These are phyloP conservation scores for Patagioenas fasciata DNA, from an alignment of 2,113 vertebrate species.

Conservation along the genomic window DNA sequence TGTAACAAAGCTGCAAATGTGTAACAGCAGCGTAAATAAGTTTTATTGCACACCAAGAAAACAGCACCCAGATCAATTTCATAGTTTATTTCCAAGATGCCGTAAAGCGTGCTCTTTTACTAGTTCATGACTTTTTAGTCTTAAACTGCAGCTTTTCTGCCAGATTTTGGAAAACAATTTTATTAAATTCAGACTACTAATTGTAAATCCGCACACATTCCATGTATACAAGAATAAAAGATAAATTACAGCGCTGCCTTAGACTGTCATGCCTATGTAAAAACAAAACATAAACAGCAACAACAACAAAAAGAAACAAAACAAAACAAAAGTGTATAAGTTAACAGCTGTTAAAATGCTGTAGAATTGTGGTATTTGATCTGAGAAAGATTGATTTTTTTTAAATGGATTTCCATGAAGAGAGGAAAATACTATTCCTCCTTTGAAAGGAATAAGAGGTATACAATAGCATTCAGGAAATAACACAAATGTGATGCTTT, in stretches of 20 bases:
- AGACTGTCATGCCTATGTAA: not conserved
- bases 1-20: conserved; percentile 65
- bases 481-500: not conserved
- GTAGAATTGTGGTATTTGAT: not conserved
- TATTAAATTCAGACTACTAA: not conserved
- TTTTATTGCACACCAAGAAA: conserved; percentile 60
- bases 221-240: not conserved
- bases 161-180: not conserved
- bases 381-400: not conserved
- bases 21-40: conserved; percentile 57
- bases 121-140: not conserved
- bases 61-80: conserved; percentile 19
- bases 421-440: not conserved
- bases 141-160: not conserved
- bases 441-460: not conserved
- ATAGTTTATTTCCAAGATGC: not conserved
- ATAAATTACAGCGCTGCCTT: not conserved
- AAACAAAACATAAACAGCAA: not conserved
- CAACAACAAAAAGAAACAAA: not conserved
- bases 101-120: not conserved
- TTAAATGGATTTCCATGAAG: not conserved
- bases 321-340: not conserved
- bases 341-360: not conserved
- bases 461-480: not conserved
- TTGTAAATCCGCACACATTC: not conserved